Evolutionary conservation across 2,888 invertebrate species (phyloP).

Genomic region (Galeopsomyia nigrocyanea): DNA sequence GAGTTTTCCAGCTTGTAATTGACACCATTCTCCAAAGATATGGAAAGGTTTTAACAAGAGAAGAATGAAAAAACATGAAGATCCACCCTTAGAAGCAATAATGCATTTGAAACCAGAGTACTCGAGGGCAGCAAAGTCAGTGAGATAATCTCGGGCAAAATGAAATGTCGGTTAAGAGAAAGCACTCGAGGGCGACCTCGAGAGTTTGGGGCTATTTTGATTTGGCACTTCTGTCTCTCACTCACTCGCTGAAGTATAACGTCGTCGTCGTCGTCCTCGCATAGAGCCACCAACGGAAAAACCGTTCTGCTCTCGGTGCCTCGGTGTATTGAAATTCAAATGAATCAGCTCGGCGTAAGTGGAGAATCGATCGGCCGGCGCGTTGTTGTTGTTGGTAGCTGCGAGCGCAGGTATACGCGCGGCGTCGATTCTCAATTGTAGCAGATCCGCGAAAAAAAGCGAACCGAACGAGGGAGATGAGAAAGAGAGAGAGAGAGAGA

Average conservation of each 20-base stretch:
- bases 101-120: slow-evolving; percentile 5
- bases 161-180: slow-evolving; percentile 45
- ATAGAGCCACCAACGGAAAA: neutral
- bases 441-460: slow-evolving; percentile 53
- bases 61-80: neutral
- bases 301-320: neutral
- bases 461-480: slow-evolving; percentile 50
- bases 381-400: neutral
- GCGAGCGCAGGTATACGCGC: slow-evolving; percentile 42
- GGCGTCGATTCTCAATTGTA: slow-evolving; percentile 63
- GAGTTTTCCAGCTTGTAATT: too few relatives aligned
- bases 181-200: slow-evolving; percentile 29
- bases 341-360: slow-evolving; percentile 27
- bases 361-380: slow-evolving; percentile 36
- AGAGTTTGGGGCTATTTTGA: slow-evolving; percentile 39
- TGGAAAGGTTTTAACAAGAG: too few relatives aligned
- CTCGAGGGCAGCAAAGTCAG: neutral
- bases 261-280: neutral
- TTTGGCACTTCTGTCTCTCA: slow-evolving; percentile 25
- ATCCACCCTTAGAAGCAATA: slow-evolving; percentile 11
- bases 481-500: slow-evolving; percentile 13
- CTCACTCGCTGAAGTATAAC: neutral
- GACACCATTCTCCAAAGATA: too few relatives aligned
- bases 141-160: slow-evolving; percentile 9
- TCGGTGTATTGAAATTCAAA: slow-evolving; percentile 47